Evolutionary conservation across 2,888 invertebrate species (phyloP).

Genomic region (Vannuccia rotundouncinata): DNA sequence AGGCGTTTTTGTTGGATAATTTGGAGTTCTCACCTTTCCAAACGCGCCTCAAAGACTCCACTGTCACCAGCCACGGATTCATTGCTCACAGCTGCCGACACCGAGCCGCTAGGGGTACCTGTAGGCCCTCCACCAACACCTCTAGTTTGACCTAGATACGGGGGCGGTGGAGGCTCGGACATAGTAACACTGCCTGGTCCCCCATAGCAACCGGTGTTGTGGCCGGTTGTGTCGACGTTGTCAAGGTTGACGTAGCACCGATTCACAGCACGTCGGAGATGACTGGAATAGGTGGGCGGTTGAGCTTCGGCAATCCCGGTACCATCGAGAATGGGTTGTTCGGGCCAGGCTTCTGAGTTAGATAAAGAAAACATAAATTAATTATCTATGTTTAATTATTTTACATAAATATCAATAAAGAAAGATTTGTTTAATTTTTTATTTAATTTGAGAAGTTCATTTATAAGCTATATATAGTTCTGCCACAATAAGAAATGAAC

Average conservation of each 20-base stretch:
- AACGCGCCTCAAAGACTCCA: constrained; percentile 58
- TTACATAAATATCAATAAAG: too few relatives aligned
- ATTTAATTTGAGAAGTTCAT: too few relatives aligned
- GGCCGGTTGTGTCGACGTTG: not conserved
- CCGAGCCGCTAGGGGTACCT: constrained; percentile 59
- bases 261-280: not conserved
- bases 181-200: not conserved
- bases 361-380: too few relatives aligned
- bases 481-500: too few relatives aligned
- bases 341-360: too few relatives aligned
- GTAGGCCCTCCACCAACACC: not conserved
- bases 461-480: too few relatives aligned
- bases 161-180: not conserved
- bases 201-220: not conserved
- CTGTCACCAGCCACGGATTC: constrained; percentile 82
- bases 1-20: too few relatives aligned
- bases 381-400: too few relatives aligned
- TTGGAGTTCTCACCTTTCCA: constrained; percentile 50
- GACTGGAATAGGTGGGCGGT: constrained; percentile 1
- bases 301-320: not conserved
- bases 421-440: too few relatives aligned
- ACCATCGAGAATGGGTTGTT: not conserved
- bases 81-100: constrained; percentile 90
- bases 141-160: not conserved
- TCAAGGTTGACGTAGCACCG: constrained; percentile 17